Evolutionary conservation across 1,140 invertebrate genomes (phyloP).

Genomic region (Lamellibrachia luymesi): DNA sequence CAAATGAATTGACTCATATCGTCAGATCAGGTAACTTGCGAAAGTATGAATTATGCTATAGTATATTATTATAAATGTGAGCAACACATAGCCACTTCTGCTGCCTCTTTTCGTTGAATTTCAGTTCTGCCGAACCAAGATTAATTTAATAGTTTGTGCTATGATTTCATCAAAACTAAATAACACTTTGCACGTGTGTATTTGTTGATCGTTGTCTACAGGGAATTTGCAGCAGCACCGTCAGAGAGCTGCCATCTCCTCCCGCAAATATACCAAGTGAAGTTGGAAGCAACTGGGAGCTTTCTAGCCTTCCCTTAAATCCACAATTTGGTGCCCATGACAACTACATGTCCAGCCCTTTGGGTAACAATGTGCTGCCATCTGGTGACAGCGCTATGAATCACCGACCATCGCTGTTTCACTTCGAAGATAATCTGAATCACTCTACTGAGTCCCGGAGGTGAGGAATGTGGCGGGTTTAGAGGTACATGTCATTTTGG

Average conservation of each 20-base stretch:
- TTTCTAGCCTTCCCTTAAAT: neutral
- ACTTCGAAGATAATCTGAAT: neutral
- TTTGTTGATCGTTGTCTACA: neutral
- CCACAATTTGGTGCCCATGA: neutral
- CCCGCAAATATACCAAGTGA: neutral
- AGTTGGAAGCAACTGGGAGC: conserved; percentile 29
- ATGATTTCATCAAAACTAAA: no score
- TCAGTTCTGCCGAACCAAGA: no score
- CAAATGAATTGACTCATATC: no score
- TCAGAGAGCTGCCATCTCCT: neutral
- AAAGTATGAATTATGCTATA: no score
- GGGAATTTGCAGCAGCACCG: neutral
- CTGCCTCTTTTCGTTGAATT: no score
- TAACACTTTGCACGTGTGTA: neutral
- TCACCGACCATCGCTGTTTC: neutral
- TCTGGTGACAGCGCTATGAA: neutral
- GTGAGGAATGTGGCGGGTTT: neutral
- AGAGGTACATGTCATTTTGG: neutral
- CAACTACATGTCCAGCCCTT: neutral
- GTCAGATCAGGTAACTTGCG: no score
- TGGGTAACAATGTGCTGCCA: neutral
- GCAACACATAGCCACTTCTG: no score
- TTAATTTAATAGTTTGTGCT: no score
- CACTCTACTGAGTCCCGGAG: conserved; percentile 1
- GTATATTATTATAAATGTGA: no score